A percentile compares a stretch with the other conserved stretches of the same genome.
Conservation (phyloP, 1,140 invertebrate genomes). For the Druon quercuslanigerum region DNA sequence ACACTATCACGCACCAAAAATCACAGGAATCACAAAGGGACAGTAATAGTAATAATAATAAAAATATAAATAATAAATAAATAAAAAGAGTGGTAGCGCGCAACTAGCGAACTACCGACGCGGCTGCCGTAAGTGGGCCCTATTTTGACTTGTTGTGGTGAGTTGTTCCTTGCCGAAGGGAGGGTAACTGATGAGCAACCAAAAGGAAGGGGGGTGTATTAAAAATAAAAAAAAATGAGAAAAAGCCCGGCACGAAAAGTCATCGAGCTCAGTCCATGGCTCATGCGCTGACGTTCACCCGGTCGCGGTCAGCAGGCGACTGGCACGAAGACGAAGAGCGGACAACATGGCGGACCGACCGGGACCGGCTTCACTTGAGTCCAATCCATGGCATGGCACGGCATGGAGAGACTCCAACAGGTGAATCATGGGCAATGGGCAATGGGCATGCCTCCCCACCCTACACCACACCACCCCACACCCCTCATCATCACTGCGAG, state of each 20-base stretch:
- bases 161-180: slow-evolving; percentile 14
- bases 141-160: slow-evolving; percentile 36
- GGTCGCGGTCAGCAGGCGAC: slow-evolving; percentile 71
- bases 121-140: slow-evolving; percentile 29
- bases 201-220: slow-evolving; percentile 31
- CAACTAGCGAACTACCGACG: slow-evolving; percentile 31
- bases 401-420: too few relatives aligned
- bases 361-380: slow-evolving; percentile 37
- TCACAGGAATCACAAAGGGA: slow-evolving; percentile 37
- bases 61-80: slow-evolving; percentile 33
- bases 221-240: slow-evolving; percentile 38
- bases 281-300: slow-evolving; percentile 58
- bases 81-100: background rate
- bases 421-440: too few relatives aligned
- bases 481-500: too few relatives aligned
- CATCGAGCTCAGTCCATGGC: slow-evolving; percentile 59
- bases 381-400: too few relatives aligned
- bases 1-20: slow-evolving; percentile 41
- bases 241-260: slow-evolving; percentile 50
- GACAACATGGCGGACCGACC: slow-evolving; percentile 47
- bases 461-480: too few relatives aligned
- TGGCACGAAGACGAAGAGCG: slow-evolving; percentile 45
- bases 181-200: background rate
- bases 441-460: too few relatives aligned
- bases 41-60: too few relatives aligned